Evolutionary conservation across 23 tunicate genomes (phyloP).

Genomic region (Trididemnum nubilum): DNA sequence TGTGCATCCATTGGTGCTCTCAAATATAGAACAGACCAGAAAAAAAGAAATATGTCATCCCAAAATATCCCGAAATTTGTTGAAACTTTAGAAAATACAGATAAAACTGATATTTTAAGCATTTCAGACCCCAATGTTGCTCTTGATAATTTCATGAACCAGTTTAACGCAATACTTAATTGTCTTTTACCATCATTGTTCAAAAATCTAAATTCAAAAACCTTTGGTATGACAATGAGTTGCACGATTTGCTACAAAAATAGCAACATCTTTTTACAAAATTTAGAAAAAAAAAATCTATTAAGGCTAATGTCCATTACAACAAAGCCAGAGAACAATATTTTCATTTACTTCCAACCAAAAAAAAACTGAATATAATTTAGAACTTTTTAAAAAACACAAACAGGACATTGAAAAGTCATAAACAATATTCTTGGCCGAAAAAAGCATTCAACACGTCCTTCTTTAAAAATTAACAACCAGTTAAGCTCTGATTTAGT

Average conservation of each 20-base stretch:
- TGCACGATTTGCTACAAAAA: not conserved
- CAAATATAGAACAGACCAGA: not conserved
- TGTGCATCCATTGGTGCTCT: not conserved
- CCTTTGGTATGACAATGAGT: not conserved
- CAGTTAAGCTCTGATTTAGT: not conserved
- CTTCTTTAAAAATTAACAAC: not conserved
- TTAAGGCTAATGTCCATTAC: not conserved
- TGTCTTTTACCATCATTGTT: not conserved
- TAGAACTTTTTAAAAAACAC: not conserved
- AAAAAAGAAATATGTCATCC: not conserved
- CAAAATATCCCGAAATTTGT: not conserved
- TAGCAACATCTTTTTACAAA: not conserved
- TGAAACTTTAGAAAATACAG: not conserved
- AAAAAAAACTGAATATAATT: no score
- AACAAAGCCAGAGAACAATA: not conserved
- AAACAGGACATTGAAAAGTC: not conserved
- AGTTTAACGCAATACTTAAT: not conserved
- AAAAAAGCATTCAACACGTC: not conserved
- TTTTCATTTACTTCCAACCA: not conserved
- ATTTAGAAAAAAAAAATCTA: not conserved
- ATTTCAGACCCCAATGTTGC: not conserved
- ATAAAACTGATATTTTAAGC: not conserved
- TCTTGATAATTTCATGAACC: not conserved
- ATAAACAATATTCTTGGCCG: not conserved
- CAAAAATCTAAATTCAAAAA: not conserved